phyloP scores from a whole-genome alignment of 1,140 invertebrate species.

The Dryas iulia region DNA sequence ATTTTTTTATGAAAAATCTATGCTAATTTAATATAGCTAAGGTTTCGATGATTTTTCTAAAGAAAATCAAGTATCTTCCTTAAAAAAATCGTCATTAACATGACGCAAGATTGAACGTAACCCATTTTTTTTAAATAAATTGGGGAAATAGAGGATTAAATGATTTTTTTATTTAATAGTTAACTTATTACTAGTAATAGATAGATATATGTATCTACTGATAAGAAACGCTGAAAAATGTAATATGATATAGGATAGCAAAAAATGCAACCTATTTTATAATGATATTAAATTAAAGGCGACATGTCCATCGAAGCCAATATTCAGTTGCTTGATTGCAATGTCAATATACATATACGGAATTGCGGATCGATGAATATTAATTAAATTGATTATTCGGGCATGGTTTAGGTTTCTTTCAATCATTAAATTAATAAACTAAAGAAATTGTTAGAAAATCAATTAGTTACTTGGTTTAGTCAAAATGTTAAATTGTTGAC shows the following conservation, averaged over 20 bases:
- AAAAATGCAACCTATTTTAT: conserved; percentile 11
- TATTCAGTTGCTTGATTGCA: conserved; percentile 48
- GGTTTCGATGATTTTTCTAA: too few species aligned
- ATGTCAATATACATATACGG: conserved; percentile 41
- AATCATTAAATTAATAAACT: neutral
- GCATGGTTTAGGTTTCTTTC: neutral
- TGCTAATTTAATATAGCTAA: too few species aligned
- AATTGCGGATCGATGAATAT: conserved; percentile 1
- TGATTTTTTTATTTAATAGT: too few species aligned
- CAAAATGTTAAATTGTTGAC: conserved; percentile 57
- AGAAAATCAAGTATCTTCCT: too few species aligned
- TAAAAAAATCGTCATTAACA: too few species aligned
- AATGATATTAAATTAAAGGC: conserved; percentile 33
- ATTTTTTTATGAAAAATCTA: too few species aligned
- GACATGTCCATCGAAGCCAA: conserved; percentile 47
- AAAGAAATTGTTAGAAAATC: neutral
- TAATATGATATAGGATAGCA: conserved; percentile 7
- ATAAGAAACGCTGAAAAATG: neutral
- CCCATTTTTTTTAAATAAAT: too few species aligned
- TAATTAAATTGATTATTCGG: neutral
- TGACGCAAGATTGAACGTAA: too few species aligned
- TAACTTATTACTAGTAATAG: too few species aligned
- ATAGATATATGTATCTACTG: neutral
- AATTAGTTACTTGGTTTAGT: conserved; percentile 16
- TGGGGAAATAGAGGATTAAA: too few species aligned